Conservation (phyloP, 2,113 vertebrate genomes). For the Psittacus erithacus region DNA sequence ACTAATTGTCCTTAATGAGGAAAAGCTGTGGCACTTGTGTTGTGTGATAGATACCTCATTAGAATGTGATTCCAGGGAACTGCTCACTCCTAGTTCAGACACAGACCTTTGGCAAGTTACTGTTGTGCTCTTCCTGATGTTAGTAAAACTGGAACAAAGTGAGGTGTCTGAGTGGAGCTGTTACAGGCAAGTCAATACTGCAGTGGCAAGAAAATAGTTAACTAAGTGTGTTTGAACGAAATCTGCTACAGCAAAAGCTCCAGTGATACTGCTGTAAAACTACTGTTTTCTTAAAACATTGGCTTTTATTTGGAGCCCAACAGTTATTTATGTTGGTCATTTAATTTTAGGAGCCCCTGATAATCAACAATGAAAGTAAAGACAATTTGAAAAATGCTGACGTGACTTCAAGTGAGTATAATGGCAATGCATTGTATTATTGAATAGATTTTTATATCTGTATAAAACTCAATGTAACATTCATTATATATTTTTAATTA, state of each 20-base stretch:
- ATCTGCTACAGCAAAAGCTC: not conserved
- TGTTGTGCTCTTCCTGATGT: not conserved
- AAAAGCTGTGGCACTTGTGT: not conserved
- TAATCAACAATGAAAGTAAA: constrained; percentile 16
- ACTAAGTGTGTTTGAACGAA: not conserved
- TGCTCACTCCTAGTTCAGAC: not conserved
- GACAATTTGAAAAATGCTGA: constrained; percentile 49
- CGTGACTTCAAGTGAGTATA: constrained; percentile 71
- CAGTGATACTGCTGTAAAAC: not conserved
- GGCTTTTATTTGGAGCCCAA: not conserved
- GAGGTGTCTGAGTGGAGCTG: not conserved
- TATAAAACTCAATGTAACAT: not conserved
- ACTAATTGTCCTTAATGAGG: not conserved
- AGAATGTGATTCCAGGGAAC: not conserved
- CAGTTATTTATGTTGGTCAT: not conserved
- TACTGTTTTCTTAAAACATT: not conserved
- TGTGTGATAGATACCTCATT: not conserved
- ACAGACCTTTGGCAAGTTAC: not conserved
- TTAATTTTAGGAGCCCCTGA: constrained; percentile 66
- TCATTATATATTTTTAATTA: rapidly evolving
- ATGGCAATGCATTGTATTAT: not conserved
- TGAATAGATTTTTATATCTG: not conserved
- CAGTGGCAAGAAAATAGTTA: not conserved
- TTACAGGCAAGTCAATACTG: not conserved
- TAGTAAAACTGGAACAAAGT: not conserved